Percentiles rank a stretch among this genome's conserved stretches.
phyloP scores from a whole-genome alignment of 2,113 vertebrate species.

The Menidia beryllina region DNA sequence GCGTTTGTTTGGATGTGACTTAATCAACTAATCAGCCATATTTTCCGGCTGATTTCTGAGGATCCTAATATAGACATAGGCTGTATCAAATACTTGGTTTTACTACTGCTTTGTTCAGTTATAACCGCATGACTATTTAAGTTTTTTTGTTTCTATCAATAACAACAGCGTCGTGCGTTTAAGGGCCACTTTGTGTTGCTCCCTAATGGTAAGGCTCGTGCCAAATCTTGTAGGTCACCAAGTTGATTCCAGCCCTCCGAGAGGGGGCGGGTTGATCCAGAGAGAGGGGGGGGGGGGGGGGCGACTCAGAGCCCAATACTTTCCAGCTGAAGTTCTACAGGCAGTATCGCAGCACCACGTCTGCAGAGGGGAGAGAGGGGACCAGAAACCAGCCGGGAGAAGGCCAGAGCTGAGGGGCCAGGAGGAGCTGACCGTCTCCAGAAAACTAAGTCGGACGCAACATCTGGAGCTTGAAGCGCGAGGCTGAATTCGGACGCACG shows the following conservation, averaged over 20 bases:
- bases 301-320: constrained; percentile 44
- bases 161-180: constrained; percentile 1
- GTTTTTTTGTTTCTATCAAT: background rate
- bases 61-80: no score
- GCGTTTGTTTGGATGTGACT: no score
- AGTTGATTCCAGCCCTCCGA: constrained; percentile 55
- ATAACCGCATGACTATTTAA: background rate
- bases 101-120: background rate
- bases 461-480: constrained; percentile 55
- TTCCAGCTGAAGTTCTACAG: constrained; percentile 60
- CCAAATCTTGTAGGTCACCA: constrained; percentile 59
- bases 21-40: background rate
- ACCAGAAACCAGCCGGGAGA: constrained; percentile 40
- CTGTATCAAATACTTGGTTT: no score
- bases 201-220: background rate
- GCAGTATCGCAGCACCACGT: constrained; percentile 77
- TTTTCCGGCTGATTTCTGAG: background rate
- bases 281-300: constrained; percentile 57
- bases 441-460: constrained; percentile 49
- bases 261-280: constrained; percentile 61
- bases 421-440: constrained; percentile 27
- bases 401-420: constrained; percentile 27
- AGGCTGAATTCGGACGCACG: constrained; percentile 34
- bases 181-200: background rate
- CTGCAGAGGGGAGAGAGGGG: constrained; percentile 65